Evolutionary conservation across 1,140 invertebrate species (phyloP).

Genomic region (Pantala flavescens): DNA sequence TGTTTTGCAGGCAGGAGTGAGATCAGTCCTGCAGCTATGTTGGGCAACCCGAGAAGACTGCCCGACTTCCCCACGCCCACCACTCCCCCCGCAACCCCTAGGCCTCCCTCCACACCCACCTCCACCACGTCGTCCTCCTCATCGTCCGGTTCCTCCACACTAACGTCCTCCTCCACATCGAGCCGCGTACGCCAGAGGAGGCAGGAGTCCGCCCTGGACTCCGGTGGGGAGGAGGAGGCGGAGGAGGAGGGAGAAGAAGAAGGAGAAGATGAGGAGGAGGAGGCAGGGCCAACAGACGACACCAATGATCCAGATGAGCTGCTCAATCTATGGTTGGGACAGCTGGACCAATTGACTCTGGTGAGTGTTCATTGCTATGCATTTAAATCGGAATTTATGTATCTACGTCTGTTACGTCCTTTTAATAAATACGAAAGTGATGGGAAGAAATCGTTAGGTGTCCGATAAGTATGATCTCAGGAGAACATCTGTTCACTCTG

Average conservation of each 20-base stretch:
- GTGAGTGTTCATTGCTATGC: too few relatives aligned
- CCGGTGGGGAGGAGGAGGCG: not conserved
- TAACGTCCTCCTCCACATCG: not conserved
- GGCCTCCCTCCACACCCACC: not conserved
- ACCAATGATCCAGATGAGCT: not conserved
- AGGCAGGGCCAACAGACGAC: not conserved
- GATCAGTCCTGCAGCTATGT: not conserved
- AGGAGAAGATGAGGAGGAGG: not conserved
- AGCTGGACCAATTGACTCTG: not conserved
- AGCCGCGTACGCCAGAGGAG: not conserved
- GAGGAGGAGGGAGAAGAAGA: not conserved
- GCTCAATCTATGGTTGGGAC: not conserved
- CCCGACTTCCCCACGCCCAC: not conserved
- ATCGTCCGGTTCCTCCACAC: not conserved
- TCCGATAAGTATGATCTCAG: too few relatives aligned
- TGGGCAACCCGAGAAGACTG: not conserved
- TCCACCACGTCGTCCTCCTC: not conserved
- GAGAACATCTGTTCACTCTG: too few relatives aligned
- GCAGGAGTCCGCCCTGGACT: not conserved
- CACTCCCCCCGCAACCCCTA: not conserved
- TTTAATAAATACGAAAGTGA: too few relatives aligned
- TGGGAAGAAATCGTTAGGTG: too few relatives aligned
- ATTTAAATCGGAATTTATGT: too few relatives aligned
- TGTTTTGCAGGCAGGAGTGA: not conserved
- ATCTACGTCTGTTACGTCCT: too few relatives aligned